Evolutionary conservation across 2,888 invertebrate genomes (phyloP), one percentile per base, ranked within the genome.

Genomic region (Chymomyza fuscimana): DNA sequence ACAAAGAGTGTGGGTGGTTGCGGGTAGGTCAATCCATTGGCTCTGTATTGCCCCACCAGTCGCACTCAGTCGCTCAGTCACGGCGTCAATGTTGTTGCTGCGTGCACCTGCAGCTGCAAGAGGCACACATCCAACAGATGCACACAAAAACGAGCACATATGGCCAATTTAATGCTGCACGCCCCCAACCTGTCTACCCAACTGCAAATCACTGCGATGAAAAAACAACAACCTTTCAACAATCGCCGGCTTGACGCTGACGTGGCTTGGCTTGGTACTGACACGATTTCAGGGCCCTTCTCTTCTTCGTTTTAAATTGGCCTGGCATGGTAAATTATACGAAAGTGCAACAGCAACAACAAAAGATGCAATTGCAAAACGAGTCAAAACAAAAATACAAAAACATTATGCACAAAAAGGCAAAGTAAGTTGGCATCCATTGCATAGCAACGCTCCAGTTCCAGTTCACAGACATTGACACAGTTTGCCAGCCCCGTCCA

Each of bases 391-490:
- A 46, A 46, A 46, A 46, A 12, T 12, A 46, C 59, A 69, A 66
- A 56, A 59, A 69, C 59, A 9, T 58, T 67, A 62, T 50, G 68
- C 59, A 62, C 46, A 68, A 65, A 72, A 69, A 67, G 63, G 66
- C 69, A 73, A 65, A 71, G 66, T 61, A 66, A 65, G 63, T 52
- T 73, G 70, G 73, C 72, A 70, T 74, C 80, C 40, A 46, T 46
- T 46, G 12, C 40, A 12, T 12, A 46, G 75, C 80, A 80, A 79
- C 76, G 83, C 80, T 80, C 77, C 82, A 87, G 88, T 88, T 88
- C 82, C 88, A 88, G 82, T 88, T 88, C 89, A 87, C 89, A 88
- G 89, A 75, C 88, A 87, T 88, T 88, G 88, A 89, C 89, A 88
- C 84, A 88, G 77, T 87, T 82, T 71, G 70, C 61, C 52, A 12